These are phyloP conservation scores for Pipistrellus pygmaeus DNA, from an alignment of 2,797 vertebrate species.

Conservation along the genomic window DNA sequence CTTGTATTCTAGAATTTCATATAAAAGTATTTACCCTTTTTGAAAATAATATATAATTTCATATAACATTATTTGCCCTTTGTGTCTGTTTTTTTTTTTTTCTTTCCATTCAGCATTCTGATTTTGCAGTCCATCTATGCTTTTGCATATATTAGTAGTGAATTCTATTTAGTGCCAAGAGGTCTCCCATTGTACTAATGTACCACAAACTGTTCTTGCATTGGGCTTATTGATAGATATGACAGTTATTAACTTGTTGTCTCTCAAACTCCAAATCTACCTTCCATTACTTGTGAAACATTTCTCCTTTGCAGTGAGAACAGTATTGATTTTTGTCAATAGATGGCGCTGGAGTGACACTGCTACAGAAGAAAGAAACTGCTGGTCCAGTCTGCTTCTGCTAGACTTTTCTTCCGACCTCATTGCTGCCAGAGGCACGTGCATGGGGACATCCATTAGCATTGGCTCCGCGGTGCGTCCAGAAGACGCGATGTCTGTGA, in stretches of 20 bases:
- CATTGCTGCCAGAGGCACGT: neutral
- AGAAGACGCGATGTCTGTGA: neutral
- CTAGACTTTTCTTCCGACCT: neutral
- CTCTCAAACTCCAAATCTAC: neutral
- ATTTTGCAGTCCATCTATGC: neutral
- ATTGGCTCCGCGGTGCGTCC: neutral
- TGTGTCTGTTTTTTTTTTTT: neutral
- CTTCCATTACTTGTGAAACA: neutral
- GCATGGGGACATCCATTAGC: neutral
- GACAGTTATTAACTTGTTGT: neutral
- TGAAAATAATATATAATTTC: neutral
- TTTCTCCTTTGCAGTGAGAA: neutral
- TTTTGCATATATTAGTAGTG: neutral
- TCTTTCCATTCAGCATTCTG: neutral
- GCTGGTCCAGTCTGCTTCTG: rapidly evolving
- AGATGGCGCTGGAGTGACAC: conserved; percentile 43
- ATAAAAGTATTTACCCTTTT: neutral
- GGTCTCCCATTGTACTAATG: neutral
- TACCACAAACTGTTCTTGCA: neutral
- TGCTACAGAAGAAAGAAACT: neutral
- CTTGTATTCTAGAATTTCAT: conserved; percentile 12
- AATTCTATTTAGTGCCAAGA: neutral
- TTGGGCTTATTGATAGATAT: neutral
- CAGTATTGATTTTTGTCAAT: neutral
- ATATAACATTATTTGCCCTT: neutral